These are phyloP conservation scores for Etheostoma nigrum DNA, from an alignment of 2,797 vertebrate species.

Conservation along the genomic window DNA sequence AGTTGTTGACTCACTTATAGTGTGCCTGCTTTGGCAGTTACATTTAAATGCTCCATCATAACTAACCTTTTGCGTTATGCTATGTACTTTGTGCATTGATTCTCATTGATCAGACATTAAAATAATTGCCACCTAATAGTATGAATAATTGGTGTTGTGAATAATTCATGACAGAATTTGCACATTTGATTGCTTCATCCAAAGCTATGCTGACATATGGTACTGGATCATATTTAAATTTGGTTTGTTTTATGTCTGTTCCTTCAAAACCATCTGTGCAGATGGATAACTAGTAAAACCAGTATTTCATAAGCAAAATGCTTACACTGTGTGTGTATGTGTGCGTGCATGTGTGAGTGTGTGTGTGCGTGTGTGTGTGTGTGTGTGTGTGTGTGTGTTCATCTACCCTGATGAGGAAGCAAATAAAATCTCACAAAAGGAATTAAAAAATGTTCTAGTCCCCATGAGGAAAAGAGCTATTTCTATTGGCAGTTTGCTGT, in stretches of 20 bases:
- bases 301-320: slow-evolving; percentile 41
- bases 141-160: slow-evolving; percentile 43
- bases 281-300: slow-evolving; percentile 39
- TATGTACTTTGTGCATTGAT: slow-evolving; percentile 10
- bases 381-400: slow-evolving; percentile 5
- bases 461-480: slow-evolving; percentile 37
- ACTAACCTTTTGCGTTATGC: slow-evolving; percentile 3
- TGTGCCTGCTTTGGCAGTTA: slow-evolving; percentile 34
- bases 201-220: slow-evolving; percentile 54
- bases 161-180: slow-evolving; percentile 63
- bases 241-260: slow-evolving; percentile 53
- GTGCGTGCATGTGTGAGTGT: background rate
- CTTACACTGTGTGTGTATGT: background rate
- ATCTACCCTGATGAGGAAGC: slow-evolving; percentile 48
- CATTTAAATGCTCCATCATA: slow-evolving; percentile 34
- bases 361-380: background rate
- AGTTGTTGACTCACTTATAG: slow-evolving; percentile 67
- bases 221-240: slow-evolving; percentile 58
- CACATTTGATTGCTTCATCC: slow-evolving; percentile 62
- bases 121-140: slow-evolving; percentile 57
- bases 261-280: slow-evolving; percentile 43
- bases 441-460: slow-evolving; percentile 19
- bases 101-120: slow-evolving; percentile 59
- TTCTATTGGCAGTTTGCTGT: slow-evolving; percentile 46
- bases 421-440: slow-evolving; percentile 46